Evolutionary conservation across 2,888 invertebrate species (phyloP), one percentile per base, ranked within the genome.

Genomic region (Mythimna lalbum): DNA sequence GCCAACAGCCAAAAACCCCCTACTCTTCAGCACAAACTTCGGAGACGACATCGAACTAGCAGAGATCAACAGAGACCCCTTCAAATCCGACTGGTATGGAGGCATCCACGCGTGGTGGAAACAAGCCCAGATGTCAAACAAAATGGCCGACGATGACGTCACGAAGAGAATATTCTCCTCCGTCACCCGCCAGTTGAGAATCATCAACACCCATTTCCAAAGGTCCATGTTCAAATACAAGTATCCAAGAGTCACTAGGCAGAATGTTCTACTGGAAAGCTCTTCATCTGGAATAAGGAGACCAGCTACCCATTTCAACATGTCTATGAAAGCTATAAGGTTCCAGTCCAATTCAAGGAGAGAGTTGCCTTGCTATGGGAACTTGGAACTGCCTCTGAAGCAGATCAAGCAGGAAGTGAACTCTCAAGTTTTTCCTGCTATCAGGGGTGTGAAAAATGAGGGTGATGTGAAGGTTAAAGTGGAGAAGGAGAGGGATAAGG

Each of bases 331-430:
- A 69, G 95, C 96, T 10, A 90, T 96, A 17, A 90, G 92, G 67
- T 96, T 96, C 82, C 94, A 94, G 69, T 88, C 93, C 0, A 91
- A 92, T 4, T 93, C 94, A 0, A 90, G 94, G 66, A 91, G 96
- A 67, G 89, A 94, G 76, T 80, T 96, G 27, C 96, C 96, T 0
- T 96, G 96, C 69, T 96, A 96, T 77, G 96, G 96, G 0, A 96
- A 96, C 66, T 78, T 96, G 75, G 96, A 96, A 84, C 82, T 96
- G 70, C 95, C 96, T 0, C 86, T 95, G 27, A 95, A 96, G 21
- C 71, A 71, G 82, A 89, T 94, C 0, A 96, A 96, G 61, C 94
- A 95, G 52, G 95, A 95, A 63, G 88, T 86, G 0, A 81, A 88
- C 0, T 86, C 92, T 0, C 93, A 93, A 70, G 87, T 94, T 19